Conservation (phyloP, 2,113 vertebrate genomes). For the Microtus richardsoni region DNA sequence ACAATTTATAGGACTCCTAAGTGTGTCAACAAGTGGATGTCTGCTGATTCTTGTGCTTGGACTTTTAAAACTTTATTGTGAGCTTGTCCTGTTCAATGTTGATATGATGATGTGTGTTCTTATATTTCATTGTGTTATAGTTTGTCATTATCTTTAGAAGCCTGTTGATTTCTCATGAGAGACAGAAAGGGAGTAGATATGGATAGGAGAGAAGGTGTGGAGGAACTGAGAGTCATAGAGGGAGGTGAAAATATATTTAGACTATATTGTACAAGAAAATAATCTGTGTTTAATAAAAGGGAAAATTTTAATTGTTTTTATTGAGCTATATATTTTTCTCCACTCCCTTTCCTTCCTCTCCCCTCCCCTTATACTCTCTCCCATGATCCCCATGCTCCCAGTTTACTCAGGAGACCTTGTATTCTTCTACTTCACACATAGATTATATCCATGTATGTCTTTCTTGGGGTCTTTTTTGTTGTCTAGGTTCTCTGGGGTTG, state of each 20-base stretch:
- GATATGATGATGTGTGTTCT: not conserved
- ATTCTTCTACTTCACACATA: no score
- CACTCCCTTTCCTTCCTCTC: no score
- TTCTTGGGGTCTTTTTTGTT: no score
- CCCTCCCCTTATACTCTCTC: no score
- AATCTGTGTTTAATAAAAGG: no score
- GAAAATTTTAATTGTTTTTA: no score
- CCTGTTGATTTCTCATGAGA: not conserved
- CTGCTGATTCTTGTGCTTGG: not conserved
- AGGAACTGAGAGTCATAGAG: not conserved
- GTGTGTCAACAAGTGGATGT: not conserved
- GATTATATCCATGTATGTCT: no score
- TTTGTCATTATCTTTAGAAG: not conserved
- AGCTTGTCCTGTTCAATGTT: not conserved
- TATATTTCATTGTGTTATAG: not conserved
- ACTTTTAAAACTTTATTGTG: not conserved
- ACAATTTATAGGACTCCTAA: no score
- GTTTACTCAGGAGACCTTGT: no score
- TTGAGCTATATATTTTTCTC: no score
- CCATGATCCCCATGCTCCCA: no score
- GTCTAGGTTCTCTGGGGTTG: no score
- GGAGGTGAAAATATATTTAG: not conserved
- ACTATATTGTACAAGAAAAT: not conserved
- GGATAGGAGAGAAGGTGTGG: not conserved
- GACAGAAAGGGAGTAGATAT: not conserved